Evolutionary conservation across 2,113 vertebrate species (phyloP), one percentile per base, ranked within the genome.

Genomic region (Leptobrachium leishanense): DNA sequence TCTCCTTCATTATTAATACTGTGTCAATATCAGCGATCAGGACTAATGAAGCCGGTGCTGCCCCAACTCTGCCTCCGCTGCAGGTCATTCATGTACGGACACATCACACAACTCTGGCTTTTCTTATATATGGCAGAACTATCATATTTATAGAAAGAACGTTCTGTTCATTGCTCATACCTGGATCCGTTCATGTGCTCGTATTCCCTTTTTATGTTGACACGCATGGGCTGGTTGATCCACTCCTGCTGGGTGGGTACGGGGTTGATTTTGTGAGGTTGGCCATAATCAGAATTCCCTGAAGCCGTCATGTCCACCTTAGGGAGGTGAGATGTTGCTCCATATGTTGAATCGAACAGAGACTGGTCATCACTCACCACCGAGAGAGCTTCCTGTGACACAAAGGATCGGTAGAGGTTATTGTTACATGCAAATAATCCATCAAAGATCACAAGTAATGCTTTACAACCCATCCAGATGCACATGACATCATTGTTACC

Each of bases 321-420:
- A 87, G 97, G 93, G 76, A 99, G 93, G 75, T 97, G 96, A 85
- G 97, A 90, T 65, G 95, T 93, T 83, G 95, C 90, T 86, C 95
- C 92, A 95, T 98, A 99, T 0, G 97, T 86, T 81, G 97, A 95
- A 89, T 99, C 98, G 8, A 99, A 99, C 84, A 99, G 92, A 89
- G 98, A 98, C 91, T 98, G 98, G 88, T 99, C 98, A 95, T 99
- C 98, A 85, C 98, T 99, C 94, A 99, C 98, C 95, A 99, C 97
- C 86, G 98, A 99, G 90, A 99, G 93, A 89, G 98, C 98, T 96
- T 99, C 98, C 98, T 99, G 53, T 78, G 87, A 82, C 54, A 59
- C 11, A 75, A 73, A 79, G 68, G 81, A 65, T 31, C 20, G 20
- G 20, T 31, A 50, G 46, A 5, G 8, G 8, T 50, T 50, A 50